Evolutionary conservation across 2,888 invertebrate genomes (phyloP).

Genomic region (Operophtera brumata): DNA sequence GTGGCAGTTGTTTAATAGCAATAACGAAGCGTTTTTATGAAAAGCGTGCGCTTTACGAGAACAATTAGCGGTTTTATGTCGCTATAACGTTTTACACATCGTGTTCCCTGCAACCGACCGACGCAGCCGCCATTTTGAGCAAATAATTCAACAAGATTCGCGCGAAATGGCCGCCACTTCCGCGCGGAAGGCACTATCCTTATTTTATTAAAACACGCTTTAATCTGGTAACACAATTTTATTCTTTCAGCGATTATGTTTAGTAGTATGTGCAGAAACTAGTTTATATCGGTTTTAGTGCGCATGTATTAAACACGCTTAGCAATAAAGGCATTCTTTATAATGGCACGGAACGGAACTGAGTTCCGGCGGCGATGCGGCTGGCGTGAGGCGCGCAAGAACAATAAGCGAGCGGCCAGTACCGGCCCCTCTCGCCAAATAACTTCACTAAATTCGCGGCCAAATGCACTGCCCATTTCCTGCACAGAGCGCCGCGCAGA

Average conservation of each 20-base stretch:
- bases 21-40: constrained; percentile 32
- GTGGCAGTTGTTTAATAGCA: neutral
- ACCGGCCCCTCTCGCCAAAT: constrained; percentile 43
- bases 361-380: constrained; percentile 50
- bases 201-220: constrained; percentile 53
- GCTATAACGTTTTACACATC: constrained; percentile 50
- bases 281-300: constrained; percentile 37
- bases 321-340: constrained; percentile 65
- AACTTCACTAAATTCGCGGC: constrained; percentile 59
- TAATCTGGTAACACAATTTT: constrained; percentile 38
- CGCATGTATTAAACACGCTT: constrained; percentile 53
- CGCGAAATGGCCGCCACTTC: constrained; percentile 65
- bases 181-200: constrained; percentile 46
- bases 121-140: constrained; percentile 60
- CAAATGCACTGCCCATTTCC: constrained; percentile 63
- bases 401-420: constrained; percentile 50
- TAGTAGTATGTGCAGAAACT: constrained; percentile 29
- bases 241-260: constrained; percentile 32
- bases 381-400: constrained; percentile 39
- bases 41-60: constrained; percentile 49
- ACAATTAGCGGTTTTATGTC: constrained; percentile 65
- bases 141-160: constrained; percentile 72
- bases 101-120: constrained; percentile 53
- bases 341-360: constrained; percentile 57
- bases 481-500: constrained; percentile 39